Evolutionary conservation across 2,888 invertebrate species (phyloP).

Genomic region (Aporophyla lueneburgensis): DNA sequence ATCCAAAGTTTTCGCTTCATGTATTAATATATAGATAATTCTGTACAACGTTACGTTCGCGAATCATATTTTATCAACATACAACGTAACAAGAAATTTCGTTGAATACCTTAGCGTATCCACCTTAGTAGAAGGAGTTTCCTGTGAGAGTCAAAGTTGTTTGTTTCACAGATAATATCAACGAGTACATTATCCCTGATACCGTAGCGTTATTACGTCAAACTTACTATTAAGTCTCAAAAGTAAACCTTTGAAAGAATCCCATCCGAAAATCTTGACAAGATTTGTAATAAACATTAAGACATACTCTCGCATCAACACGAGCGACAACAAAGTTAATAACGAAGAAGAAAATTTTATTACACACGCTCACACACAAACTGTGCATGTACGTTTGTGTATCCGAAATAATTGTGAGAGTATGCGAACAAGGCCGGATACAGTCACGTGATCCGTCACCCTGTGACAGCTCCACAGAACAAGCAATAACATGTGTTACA

Average conservation of each 20-base stretch:
- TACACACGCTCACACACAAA: constrained; percentile 42
- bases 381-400: constrained; percentile 24
- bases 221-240: neutral
- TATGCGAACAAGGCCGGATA: constrained; percentile 64
- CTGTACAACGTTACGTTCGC: no score
- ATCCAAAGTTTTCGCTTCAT: no score
- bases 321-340: constrained; percentile 56
- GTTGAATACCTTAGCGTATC: no score
- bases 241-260: constrained; percentile 24
- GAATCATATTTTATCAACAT: no score
- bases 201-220: neutral
- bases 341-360: constrained; percentile 59
- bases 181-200: neutral
- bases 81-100: no score
- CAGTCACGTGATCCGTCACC: constrained; percentile 74
- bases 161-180: neutral
- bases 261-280: constrained; percentile 32
- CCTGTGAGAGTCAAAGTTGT: neutral
- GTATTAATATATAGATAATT: no score
- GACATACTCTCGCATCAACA: constrained; percentile 40
- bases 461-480: constrained; percentile 74
- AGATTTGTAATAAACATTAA: constrained; percentile 58
- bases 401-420: constrained; percentile 57
- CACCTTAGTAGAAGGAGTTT: neutral
- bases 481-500: constrained; percentile 78